Evolutionary conservation across 2,113 vertebrate genomes (phyloP).

Genomic region (Mesoclemmys tuberculata): DNA sequence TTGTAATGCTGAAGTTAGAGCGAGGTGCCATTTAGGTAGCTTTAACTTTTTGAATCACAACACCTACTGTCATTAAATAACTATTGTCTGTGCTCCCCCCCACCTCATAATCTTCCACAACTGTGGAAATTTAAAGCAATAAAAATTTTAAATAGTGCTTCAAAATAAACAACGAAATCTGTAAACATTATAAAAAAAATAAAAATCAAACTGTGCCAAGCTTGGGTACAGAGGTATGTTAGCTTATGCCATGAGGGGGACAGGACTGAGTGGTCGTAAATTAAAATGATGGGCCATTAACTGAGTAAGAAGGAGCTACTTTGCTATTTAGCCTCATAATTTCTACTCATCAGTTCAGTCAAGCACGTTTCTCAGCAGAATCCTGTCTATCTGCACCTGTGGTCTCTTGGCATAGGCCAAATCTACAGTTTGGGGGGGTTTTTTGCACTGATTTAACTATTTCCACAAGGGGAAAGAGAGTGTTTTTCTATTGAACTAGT

Average conservation of each 20-base stretch:
- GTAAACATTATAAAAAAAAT: neutral
- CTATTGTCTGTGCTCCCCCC: no score
- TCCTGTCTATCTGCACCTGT: neutral
- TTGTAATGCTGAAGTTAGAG: neutral
- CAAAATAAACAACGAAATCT: neutral
- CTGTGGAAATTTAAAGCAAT: no score
- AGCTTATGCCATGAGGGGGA: neutral
- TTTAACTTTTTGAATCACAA: neutral
- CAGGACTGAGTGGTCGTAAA: neutral
- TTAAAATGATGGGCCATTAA: neutral
- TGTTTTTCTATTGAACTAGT: neutral
- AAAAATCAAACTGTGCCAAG: neutral
- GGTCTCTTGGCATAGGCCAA: neutral
- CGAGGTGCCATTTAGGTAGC: neutral
- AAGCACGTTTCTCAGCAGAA: neutral
- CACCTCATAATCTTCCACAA: neutral
- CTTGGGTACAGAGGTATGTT: neutral
- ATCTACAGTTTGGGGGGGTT: neutral
- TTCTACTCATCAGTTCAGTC: neutral
- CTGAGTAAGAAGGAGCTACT: neutral
- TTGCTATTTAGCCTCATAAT: neutral
- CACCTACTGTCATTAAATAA: neutral
- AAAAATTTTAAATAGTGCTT: neutral
- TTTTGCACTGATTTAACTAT: neutral
- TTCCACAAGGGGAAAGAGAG: neutral